Percentiles rank a stretch among this genome's conserved stretches.
phyloP scores from a whole-genome alignment of 2,113 vertebrate species.

The Pithys albifrons region DNA sequence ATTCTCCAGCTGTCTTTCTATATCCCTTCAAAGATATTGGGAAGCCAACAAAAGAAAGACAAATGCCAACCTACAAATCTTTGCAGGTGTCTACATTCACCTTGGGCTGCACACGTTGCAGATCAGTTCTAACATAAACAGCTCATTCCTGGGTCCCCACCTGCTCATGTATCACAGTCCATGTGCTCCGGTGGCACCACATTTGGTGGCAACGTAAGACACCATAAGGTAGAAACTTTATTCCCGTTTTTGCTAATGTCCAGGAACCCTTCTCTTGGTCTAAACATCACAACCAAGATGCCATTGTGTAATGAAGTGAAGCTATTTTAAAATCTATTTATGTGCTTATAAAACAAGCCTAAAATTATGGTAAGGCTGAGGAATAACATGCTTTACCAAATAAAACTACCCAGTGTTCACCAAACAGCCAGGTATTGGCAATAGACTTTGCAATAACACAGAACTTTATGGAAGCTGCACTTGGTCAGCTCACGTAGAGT shows the following conservation, averaged over 20 bases:
- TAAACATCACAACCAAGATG: neutral
- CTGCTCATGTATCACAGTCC: accelerated
- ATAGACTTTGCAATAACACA: neutral
- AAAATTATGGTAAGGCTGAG: neutral
- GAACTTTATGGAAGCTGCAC: neutral
- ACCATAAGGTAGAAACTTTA: neutral
- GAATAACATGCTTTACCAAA: neutral
- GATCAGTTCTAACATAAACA: accelerated
- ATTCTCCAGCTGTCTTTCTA: neutral
- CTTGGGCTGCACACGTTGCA: neutral
- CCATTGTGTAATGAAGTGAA: accelerated
- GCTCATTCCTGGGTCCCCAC: neutral
- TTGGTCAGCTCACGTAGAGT: accelerated
- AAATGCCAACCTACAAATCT: neutral
- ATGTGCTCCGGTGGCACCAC: neutral
- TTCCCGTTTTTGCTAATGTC: neutral
- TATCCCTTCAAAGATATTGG: neutral
- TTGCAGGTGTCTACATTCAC: neutral
- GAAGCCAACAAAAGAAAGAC: neutral
- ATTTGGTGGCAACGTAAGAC: neutral
- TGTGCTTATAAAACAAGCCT: neutral
- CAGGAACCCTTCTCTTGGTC: neutral
- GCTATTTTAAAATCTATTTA: neutral
- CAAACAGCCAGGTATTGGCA: neutral
- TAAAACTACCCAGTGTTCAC: neutral